Percentiles rank a stretch among this genome's conserved stretches.
These are phyloP conservation scores for Onychomys leucogaster DNA, from an alignment of 2,797 vertebrate genomes.

Conservation along the genomic window DNA sequence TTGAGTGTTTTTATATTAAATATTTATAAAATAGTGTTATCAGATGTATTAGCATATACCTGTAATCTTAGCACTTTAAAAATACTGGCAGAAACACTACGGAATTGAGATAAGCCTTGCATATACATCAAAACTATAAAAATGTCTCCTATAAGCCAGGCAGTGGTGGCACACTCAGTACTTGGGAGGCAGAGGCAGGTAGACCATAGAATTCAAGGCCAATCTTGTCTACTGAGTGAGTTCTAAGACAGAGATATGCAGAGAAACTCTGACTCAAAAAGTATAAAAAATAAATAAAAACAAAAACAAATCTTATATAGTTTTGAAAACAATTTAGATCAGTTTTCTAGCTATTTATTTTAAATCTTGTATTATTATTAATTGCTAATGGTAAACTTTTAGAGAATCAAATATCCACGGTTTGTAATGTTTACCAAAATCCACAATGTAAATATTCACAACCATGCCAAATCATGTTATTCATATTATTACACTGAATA, in stretches of 20 bases:
- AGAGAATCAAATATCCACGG: neutral
- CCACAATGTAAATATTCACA: neutral
- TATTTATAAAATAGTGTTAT: neutral
- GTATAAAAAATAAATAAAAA: too few relatives aligned
- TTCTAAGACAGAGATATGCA: neutral
- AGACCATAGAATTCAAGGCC: neutral
- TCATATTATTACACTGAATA: neutral
- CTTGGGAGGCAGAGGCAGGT: neutral
- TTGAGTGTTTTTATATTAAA: neutral
- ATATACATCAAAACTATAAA: neutral
- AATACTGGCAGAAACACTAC: neutral
- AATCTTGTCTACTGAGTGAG: neutral
- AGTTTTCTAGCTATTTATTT: neutral
- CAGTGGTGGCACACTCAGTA: neutral
- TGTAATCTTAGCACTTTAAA: neutral
- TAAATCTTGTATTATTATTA: neutral
- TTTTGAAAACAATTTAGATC: neutral
- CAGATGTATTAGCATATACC: neutral
- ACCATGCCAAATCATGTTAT: neutral
- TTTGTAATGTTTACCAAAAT: neutral
- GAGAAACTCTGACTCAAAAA: neutral
- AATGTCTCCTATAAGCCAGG: neutral
- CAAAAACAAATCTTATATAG: neutral
- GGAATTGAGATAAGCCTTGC: neutral
- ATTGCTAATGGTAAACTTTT: neutral